These are phyloP conservation scores for Philereme transversata DNA, from an alignment of 2,888 invertebrate genomes.

Conservation along the genomic window DNA sequence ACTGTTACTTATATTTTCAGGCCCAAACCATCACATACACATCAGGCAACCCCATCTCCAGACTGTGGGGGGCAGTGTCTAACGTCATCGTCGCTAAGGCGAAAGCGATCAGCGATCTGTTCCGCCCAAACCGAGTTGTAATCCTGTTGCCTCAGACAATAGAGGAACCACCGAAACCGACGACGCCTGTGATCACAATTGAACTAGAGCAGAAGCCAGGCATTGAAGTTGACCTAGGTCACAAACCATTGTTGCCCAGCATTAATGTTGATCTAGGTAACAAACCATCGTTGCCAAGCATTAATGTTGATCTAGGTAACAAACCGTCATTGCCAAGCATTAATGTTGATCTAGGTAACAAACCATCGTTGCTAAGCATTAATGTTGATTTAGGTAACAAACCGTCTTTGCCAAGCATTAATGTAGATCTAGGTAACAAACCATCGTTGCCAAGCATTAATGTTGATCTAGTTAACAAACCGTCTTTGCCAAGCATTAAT, in stretches of 20 bases:
- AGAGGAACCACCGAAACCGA: constrained; percentile 8
- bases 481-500: constrained; percentile 1
- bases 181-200: constrained; percentile 14
- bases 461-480: neutral
- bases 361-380: neutral
- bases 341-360: neutral
- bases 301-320: constrained; percentile 1
- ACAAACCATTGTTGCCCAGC: constrained; percentile 1
- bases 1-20: constrained; percentile 6
- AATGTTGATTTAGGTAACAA: too few species aligned
- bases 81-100: constrained; percentile 25
- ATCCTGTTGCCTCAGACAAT: constrained; percentile 17
- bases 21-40: constrained; percentile 20
- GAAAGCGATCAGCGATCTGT: constrained; percentile 26
- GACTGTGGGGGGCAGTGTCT: constrained; percentile 22
- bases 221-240: neutral
- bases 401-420: too few species aligned
- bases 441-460: constrained; percentile 2
- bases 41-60: constrained; percentile 18
- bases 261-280: neutral
- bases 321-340: constrained; percentile 3
- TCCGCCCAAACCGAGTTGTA: constrained; percentile 25
- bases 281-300: constrained; percentile 4
- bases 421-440: too few species aligned
- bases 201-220: constrained; percentile 12